A percentile compares a stretch with the other conserved stretches of the same genome.
Conservation (phyloP, 1,140 invertebrate genomes). For the Dolichoris vasculosae region DNA sequence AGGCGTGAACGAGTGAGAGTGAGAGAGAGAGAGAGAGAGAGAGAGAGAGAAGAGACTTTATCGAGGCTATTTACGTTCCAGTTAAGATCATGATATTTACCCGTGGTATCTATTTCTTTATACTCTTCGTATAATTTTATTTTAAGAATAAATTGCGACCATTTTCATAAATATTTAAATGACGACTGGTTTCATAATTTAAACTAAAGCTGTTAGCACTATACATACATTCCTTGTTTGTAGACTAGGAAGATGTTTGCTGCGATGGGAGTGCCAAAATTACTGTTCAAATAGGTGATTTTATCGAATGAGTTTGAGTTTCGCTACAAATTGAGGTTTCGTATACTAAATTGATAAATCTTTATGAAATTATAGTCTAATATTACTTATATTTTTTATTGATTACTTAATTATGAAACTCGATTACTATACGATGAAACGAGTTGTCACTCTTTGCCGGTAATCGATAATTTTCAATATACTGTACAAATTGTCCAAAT, state of each 20-base stretch:
- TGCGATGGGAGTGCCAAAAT: not conserved
- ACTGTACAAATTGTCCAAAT: too few relatives aligned
- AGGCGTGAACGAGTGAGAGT: conserved; percentile 2
- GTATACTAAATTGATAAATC: not conserved
- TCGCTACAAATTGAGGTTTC: not conserved
- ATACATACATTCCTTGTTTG: not conserved
- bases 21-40: conserved; percentile 7
- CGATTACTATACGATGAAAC: not conserved
- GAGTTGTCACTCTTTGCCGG: too few relatives aligned
- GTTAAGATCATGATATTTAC: not conserved
- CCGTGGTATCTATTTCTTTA: conserved; percentile 18
- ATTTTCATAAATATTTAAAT: conserved; percentile 16
- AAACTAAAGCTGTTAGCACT: not conserved
- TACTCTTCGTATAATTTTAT: not conserved
- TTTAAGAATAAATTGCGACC: not conserved
- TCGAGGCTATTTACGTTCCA: conserved; percentile 15
- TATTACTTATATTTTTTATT: not conserved
- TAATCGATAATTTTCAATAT: too few relatives aligned
- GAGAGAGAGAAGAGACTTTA: conserved; percentile 22
- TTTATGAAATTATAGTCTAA: not conserved
- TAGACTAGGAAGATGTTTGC: not conserved
- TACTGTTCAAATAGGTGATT: not conserved
- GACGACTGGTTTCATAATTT: not conserved
- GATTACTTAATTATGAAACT: not conserved
- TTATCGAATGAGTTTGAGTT: conserved; percentile 17